These are phyloP conservation scores for Origma solitaria DNA, from an alignment of 2,113 vertebrate species.

Conservation along the genomic window DNA sequence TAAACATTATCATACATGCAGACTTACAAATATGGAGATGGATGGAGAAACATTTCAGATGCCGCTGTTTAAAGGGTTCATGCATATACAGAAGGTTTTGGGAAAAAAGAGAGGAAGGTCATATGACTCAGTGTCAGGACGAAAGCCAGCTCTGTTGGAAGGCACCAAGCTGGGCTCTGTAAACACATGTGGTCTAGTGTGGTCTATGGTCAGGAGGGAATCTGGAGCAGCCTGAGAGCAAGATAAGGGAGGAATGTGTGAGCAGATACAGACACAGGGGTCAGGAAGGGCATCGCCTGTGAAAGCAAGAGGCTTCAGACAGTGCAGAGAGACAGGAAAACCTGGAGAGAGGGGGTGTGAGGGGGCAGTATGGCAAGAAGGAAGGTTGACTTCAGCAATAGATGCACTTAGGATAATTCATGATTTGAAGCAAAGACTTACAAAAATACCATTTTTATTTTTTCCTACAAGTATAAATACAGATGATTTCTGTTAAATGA, in stretches of 20 bases:
- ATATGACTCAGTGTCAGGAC: not conserved
- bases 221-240: not conserved
- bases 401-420: not conserved
- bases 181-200: not conserved
- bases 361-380: fast-evolving
- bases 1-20: not conserved
- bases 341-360: not conserved
- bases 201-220: not conserved
- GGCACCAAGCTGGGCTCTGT: not conserved
- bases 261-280: slow-evolving; percentile 21
- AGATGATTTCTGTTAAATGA: not conserved
- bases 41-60: not conserved
- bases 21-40: not conserved
- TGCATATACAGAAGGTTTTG: not conserved
- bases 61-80: not conserved
- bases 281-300: not conserved
- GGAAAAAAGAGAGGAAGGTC: not conserved
- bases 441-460: not conserved
- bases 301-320: not conserved
- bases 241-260: slow-evolving; percentile 58
- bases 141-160: slow-evolving; percentile 4
- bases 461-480: not conserved
- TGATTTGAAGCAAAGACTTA: not conserved
- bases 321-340: not conserved
- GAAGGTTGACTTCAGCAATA: not conserved